Conservation (phyloP, 2,888 invertebrate genomes). For the Stenodema calcarata region DNA sequence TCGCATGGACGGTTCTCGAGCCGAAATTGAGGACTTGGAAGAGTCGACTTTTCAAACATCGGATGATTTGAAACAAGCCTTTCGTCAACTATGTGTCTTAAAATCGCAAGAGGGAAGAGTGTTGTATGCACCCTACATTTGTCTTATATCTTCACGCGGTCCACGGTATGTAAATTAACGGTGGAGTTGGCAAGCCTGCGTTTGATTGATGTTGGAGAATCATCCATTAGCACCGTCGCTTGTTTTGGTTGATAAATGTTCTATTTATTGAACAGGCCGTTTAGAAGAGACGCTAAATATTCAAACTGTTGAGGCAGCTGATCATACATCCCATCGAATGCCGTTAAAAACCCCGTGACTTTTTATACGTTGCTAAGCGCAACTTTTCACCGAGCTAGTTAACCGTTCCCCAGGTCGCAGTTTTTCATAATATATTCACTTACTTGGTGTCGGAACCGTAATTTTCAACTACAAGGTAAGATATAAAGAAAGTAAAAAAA, state of each 20-base stretch:
- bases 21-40: no score
- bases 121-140: neutral
- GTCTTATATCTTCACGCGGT: neutral
- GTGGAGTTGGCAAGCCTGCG: constrained; percentile 9
- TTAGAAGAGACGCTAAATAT: neutral
- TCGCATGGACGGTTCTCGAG: no score
- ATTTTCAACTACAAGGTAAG: no score
- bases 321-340: neutral
- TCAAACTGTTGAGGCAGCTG: neutral
- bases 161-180: neutral
- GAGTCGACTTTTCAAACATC: no score
- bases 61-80: no score
- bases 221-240: neutral
- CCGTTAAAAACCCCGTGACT: no score
- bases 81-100: neutral
- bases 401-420: no score
- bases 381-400: no score
- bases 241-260: constrained; percentile 15
- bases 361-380: no score
- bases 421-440: no score
- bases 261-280: constrained; percentile 8
- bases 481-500: neutral
- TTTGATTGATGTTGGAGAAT: constrained; percentile 20
- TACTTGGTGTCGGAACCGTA: no score
- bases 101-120: neutral